Conservation (phyloP, 2,888 invertebrate genomes). For the Halictus quadricinctus region DNA sequence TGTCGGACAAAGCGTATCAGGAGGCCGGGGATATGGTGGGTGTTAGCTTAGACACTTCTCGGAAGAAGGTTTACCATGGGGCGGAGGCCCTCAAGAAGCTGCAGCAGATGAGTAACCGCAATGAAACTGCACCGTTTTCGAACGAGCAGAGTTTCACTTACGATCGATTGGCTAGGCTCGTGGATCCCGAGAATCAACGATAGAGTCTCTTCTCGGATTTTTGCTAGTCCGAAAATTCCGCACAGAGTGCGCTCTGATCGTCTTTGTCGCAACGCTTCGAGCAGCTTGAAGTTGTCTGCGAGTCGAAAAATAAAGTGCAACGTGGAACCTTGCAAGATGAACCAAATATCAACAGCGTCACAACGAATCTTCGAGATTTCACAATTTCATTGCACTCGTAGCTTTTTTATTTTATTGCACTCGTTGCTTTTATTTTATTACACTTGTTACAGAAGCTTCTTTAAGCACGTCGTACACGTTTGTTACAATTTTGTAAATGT, state of each 20-base stretch:
- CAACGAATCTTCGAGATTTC: too few relatives aligned
- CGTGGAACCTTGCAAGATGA: too few relatives aligned
- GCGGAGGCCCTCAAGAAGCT: conserved; percentile 63
- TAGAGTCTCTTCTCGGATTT: neutral
- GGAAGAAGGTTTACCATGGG: conserved; percentile 69
- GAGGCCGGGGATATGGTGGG: conserved; percentile 71
- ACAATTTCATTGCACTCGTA: too few relatives aligned
- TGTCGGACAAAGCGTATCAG: conserved; percentile 75
- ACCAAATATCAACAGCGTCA: too few relatives aligned
- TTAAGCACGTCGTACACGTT: too few relatives aligned
- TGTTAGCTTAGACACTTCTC: conserved; percentile 68
- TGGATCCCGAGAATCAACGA: conserved; percentile 19
- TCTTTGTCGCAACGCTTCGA: neutral
- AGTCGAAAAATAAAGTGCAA: neutral
- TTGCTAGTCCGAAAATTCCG: neutral
- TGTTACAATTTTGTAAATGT: too few relatives aligned
- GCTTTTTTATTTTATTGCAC: too few relatives aligned
- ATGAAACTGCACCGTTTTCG: neutral
- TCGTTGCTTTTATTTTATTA: too few relatives aligned
- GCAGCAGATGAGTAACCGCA: conserved; percentile 30
- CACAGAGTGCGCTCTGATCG: neutral
- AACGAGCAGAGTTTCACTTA: neutral
- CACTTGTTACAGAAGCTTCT: too few relatives aligned
- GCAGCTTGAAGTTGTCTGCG: neutral
- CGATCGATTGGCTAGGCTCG: neutral